Evolutionary conservation across 2,888 invertebrate species (phyloP).

Genomic region (Clanis bilineata): DNA sequence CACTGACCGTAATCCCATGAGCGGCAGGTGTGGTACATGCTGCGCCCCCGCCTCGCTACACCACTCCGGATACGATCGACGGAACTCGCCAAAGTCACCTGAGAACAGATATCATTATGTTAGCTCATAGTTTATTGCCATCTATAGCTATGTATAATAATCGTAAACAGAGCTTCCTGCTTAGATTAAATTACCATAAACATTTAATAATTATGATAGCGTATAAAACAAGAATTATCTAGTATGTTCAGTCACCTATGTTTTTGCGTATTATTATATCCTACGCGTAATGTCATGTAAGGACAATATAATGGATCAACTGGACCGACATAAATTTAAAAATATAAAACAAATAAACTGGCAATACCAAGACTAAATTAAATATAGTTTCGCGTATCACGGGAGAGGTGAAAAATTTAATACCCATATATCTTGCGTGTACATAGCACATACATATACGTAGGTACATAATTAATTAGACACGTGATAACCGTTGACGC

Average conservation of each 20-base stretch:
- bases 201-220: background rate
- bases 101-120: slow-evolving; percentile 52
- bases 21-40: slow-evolving; percentile 81
- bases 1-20: slow-evolving; percentile 79
- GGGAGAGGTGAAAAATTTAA: background rate
- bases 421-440: background rate
- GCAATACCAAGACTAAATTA: background rate
- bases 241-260: background rate
- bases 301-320: background rate
- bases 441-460: background rate
- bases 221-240: background rate
- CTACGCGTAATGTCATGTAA: background rate
- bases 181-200: background rate
- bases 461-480: slow-evolving; percentile 16
- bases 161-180: background rate
- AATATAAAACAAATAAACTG: background rate
- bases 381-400: background rate
- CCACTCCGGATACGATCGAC: slow-evolving; percentile 94
- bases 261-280: background rate
- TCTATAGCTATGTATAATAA: background rate
- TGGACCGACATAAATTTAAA: too few species aligned
- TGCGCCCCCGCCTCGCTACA: slow-evolving; percentile 90
- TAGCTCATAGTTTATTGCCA: background rate
- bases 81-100: slow-evolving; percentile 95
- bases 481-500: slow-evolving; percentile 34